Percentiles rank a stretch among this genome's conserved stretches.
Evolutionary conservation across 1,140 invertebrate species (phyloP).

Genomic region (Drosophila ananassae): DNA sequence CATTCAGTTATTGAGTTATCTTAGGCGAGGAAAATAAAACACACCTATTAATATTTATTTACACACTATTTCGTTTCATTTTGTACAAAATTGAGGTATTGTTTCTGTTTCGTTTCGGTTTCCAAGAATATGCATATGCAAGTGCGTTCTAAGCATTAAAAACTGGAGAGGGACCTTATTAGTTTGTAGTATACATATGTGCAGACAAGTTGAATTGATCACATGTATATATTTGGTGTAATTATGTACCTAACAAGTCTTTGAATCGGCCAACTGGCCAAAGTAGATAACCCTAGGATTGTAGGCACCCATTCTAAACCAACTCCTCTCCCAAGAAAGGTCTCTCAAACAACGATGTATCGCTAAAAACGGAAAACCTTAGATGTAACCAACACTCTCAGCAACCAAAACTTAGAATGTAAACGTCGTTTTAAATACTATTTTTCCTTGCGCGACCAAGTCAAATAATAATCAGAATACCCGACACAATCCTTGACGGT

Average conservation of each 20-base stretch:
- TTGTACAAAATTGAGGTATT: slow-evolving; percentile 34
- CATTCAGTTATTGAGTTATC: slow-evolving; percentile 22
- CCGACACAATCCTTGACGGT: neutral
- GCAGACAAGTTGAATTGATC: slow-evolving; percentile 29
- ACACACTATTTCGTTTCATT: slow-evolving; percentile 43
- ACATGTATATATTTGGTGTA: slow-evolving; percentile 42
- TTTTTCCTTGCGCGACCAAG: slow-evolving; percentile 1
- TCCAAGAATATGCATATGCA: slow-evolving; percentile 23
- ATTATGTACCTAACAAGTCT: slow-evolving; percentile 6
- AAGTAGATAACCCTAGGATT: slow-evolving; percentile 37
- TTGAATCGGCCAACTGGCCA: neutral
- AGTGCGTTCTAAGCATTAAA: slow-evolving; percentile 36
- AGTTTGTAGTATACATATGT: slow-evolving; percentile 64
- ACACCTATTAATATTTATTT: slow-evolving; percentile 53
- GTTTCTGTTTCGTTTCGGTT: slow-evolving; percentile 26
- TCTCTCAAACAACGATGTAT: slow-evolving; percentile 78
- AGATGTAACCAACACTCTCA: slow-evolving; percentile 42
- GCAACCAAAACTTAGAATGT: slow-evolving; percentile 36
- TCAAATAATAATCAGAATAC: slow-evolving; percentile 2
- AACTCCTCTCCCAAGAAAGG: slow-evolving; percentile 73
- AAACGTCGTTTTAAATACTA: slow-evolving; percentile 29
- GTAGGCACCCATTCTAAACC: slow-evolving; percentile 52
- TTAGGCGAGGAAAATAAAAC: slow-evolving; percentile 46
- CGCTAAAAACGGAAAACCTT: slow-evolving; percentile 39
- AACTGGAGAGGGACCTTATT: slow-evolving; percentile 82